These are phyloP conservation scores for Pycnonotus jocosus DNA, from an alignment of 2,113 vertebrate species.

Conservation along the genomic window DNA sequence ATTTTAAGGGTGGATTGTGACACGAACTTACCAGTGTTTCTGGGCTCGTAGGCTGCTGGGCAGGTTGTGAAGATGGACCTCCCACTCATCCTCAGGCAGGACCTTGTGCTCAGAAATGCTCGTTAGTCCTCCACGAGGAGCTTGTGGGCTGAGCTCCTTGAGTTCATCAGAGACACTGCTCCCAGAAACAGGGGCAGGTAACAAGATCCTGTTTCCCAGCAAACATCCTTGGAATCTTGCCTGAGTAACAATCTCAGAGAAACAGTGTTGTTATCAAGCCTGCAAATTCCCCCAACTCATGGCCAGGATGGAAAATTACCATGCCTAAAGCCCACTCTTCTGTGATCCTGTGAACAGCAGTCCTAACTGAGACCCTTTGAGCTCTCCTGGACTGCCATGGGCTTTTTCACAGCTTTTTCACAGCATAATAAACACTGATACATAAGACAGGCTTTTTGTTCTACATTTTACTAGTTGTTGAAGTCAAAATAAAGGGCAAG, in stretches of 20 bases:
- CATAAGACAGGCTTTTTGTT: neutral
- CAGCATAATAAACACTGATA: neutral
- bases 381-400: neutral
- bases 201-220: neutral
- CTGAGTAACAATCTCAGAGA: neutral
- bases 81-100: neutral
- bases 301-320: neutral
- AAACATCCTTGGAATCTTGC: neutral
- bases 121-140: accelerated
- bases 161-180: neutral
- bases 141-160: neutral
- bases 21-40: neutral
- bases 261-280: neutral
- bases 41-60: accelerated
- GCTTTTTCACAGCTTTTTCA: neutral
- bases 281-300: neutral
- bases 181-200: neutral
- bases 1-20: no score
- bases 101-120: neutral
- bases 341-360: neutral
- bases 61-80: neutral
- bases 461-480: neutral
- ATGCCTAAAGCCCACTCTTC: neutral
- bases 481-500: neutral
- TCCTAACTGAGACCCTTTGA: neutral